Conservation (phyloP, 2,888 invertebrate species). For the Hirtodrosophila duncani region DNA sequence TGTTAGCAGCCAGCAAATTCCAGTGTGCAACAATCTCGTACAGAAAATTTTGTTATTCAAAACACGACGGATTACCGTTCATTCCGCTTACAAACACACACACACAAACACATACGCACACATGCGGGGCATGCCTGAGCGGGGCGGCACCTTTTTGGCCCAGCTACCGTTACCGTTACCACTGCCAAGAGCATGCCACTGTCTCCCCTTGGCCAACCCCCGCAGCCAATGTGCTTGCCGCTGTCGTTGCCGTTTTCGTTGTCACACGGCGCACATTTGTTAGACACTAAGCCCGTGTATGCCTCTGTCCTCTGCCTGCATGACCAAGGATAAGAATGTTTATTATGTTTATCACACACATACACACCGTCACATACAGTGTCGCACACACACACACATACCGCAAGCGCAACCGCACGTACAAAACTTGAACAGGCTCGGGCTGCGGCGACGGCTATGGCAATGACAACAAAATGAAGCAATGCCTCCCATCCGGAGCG, state of each 20-base stretch:
- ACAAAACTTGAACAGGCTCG: constrained; percentile 60
- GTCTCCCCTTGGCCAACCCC: not conserved
- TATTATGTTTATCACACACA: constrained; percentile 59
- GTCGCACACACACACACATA: constrained; percentile 8
- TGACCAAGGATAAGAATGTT: constrained; percentile 69
- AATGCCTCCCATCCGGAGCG: constrained; percentile 9
- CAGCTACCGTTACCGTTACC: not conserved
- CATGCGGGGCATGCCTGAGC: constrained; percentile 21
- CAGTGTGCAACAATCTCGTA: constrained; percentile 60
- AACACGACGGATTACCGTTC: constrained; percentile 75
- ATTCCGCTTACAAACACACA: constrained; percentile 64
- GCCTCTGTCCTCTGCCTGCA: constrained; percentile 39
- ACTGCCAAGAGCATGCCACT: not conserved
- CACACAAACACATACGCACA: constrained; percentile 11
- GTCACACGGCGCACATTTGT: constrained; percentile 70
- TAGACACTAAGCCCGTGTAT: constrained; percentile 64
- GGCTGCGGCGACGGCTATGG: constrained; percentile 39
- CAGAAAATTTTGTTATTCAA: constrained; percentile 70
- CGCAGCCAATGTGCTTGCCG: not conserved
- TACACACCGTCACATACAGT: constrained; percentile 18
- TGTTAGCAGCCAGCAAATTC: constrained; percentile 66
- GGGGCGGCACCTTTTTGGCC: constrained; percentile 52
- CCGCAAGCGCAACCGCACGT: constrained; percentile 57
- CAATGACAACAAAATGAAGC: constrained; percentile 53
- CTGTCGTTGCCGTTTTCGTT: constrained; percentile 42